Percentiles rank a stretch among this genome's conserved stretches.
Evolutionary conservation across 2,888 invertebrate genomes (phyloP).

Genomic region (Reticulitermes lucifugus): DNA sequence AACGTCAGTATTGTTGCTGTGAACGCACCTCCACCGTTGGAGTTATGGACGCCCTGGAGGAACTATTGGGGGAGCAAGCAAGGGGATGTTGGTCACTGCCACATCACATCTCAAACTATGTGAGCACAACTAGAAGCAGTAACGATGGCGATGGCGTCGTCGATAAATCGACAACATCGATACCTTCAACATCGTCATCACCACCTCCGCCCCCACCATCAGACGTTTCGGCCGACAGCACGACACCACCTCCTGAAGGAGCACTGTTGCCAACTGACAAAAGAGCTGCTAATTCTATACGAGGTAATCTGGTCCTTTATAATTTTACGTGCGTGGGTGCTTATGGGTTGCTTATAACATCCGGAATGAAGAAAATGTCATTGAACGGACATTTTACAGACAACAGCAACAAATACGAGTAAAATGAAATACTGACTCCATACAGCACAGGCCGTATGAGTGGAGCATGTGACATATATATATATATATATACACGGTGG

Average conservation of each 20-base stretch:
- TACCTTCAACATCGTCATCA: conserved; percentile 12
- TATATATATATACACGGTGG: too few species aligned
- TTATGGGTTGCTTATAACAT: too few species aligned
- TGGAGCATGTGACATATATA: too few species aligned
- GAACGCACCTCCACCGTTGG: background rate
- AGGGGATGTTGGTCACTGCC: conserved; percentile 55
- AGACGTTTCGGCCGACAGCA: conserved; percentile 63
- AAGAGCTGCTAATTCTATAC: conserved; percentile 70
- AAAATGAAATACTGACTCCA: too few species aligned
- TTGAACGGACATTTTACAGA: too few species aligned
- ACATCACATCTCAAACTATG: background rate
- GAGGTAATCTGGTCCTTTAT: conserved; percentile 66
- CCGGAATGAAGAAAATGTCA: too few species aligned
- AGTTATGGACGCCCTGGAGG: conserved; percentile 65
- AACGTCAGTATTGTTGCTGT: background rate
- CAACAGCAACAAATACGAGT: too few species aligned
- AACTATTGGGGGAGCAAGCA: conserved; percentile 61
- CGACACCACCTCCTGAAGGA: conserved; percentile 58
- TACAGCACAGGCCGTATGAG: too few species aligned
- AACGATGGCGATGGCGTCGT: background rate
- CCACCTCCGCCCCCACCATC: conserved; percentile 33
- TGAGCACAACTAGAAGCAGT: background rate
- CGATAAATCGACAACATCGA: conserved; percentile 4
- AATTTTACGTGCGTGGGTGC: too few species aligned
- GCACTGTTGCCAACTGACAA: conserved; percentile 54